Evolutionary conservation across 1,140 invertebrate genomes (phyloP), one percentile per base, ranked within the genome.

Genomic region (Hirudo medicinalis): DNA sequence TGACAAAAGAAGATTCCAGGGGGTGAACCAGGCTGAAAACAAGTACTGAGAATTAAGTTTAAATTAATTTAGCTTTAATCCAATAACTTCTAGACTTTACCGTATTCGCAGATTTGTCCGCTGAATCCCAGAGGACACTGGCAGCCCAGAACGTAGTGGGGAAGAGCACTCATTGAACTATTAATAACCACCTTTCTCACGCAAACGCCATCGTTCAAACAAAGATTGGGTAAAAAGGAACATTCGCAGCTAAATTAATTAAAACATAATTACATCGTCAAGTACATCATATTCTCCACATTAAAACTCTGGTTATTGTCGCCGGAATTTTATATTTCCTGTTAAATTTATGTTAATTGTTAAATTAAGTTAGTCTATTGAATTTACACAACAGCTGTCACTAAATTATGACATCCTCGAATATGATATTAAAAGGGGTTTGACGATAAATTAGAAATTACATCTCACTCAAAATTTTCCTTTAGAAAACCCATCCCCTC

Each of bases 401-500:
- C 54, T n/a, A 57, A 57, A 57, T 57, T 57, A 57, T n/a, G 25
- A 20, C 20, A 57, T n/a, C 25, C 20, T n/a, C 20, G 20, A 57
- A 57, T 5, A 5, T n/a, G 9, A 57, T 57, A 57, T n/a, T n/a
- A n/a, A 57, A 57, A 57, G 25, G 25, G 25, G 2, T 57, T 20
- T n/a, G 54, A 57, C 20, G 2, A 25, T n/a, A 57, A 57, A 57
- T n/a, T 4, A n/a, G 0, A 63, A 63, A 22, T 11, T 1, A 11
- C 9, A 11, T 8, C 57, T 63, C 19, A 63, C 57, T 63, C 57
- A 20, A 63, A 13, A 63, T 63, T 63, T 63, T 63, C 57, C 19
- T 63, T 63, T 25, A 63, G 57, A 63, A 63, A 63, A 19, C 57
- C 57, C 22, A 63, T 22, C 19, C 22, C 29, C 8, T 63, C 57